Evolutionary conservation across 2,797 vertebrate species (phyloP).

Genomic region (Australoheros facetus): DNA sequence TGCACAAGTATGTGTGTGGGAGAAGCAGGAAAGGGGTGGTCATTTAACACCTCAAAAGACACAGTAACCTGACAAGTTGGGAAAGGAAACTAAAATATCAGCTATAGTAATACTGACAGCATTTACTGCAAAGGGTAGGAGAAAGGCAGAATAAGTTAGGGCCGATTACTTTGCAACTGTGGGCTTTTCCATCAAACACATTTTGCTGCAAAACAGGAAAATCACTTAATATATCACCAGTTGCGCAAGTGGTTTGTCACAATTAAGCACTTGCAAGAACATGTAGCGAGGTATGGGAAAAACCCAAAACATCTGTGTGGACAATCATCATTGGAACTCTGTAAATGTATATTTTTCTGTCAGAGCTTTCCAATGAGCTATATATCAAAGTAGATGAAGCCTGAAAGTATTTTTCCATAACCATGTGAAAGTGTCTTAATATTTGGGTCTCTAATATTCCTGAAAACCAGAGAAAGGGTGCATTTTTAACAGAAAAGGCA

Average conservation of each 20-base stretch:
- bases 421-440: slow-evolving; percentile 28
- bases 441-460: slow-evolving; percentile 10
- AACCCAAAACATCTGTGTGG: slow-evolving; percentile 31
- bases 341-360: slow-evolving; percentile 38
- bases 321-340: slow-evolving; percentile 39
- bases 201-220: slow-evolving; percentile 14
- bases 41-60: slow-evolving; percentile 9
- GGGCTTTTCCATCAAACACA: slow-evolving; percentile 23
- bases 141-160: background rate
- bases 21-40: background rate
- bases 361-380: slow-evolving; percentile 26
- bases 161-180: slow-evolving; percentile 20
- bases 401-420: slow-evolving; percentile 26
- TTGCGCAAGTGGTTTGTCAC: background rate
- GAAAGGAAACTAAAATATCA: slow-evolving; percentile 39
- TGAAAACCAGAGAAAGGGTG: slow-evolving; percentile 25
- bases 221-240: slow-evolving; percentile 36
- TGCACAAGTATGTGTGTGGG: background rate
- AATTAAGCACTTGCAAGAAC: slow-evolving; percentile 41
- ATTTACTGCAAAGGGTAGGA: slow-evolving; percentile 35
- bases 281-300: slow-evolving; percentile 1
- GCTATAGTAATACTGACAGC: background rate
- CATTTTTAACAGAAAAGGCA: slow-evolving; percentile 29
- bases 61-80: slow-evolving; percentile 9
- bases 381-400: slow-evolving; percentile 45